Evolutionary conservation across 2,113 vertebrate species (phyloP).

Genomic region (Pterocles burchelli): DNA sequence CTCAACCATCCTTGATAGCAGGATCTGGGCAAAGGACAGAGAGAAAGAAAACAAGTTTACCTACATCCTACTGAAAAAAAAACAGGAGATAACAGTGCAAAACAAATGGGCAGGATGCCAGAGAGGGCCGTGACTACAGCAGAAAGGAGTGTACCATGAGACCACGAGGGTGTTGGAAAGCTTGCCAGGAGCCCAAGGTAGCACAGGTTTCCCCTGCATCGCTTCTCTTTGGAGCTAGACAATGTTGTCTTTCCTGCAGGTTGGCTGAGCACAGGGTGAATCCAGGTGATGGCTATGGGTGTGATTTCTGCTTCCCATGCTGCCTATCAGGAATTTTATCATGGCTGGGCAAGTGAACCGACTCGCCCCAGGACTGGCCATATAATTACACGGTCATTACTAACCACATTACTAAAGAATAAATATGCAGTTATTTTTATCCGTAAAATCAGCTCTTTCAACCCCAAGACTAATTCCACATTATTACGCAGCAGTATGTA

Average conservation of each 20-base stretch:
- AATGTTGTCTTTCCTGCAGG: not conserved
- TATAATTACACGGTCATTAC: conserved; percentile 40
- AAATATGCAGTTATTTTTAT: conserved; percentile 49
- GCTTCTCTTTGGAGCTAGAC: not conserved
- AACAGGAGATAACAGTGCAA: not conserved
- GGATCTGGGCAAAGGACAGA: not conserved
- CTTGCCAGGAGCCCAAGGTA: not conserved
- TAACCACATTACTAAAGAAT: not conserved
- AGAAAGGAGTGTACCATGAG: not conserved
- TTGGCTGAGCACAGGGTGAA: not conserved
- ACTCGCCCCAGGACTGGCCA: not conserved
- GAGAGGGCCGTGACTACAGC: not conserved
- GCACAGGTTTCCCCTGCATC: not conserved
- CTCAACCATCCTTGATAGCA: not conserved
- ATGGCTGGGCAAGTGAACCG: not conserved
- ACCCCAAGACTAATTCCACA: conserved; percentile 19
- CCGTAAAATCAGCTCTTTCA: conserved; percentile 33
- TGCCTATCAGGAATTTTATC: not conserved
- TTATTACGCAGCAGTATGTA: conserved; percentile 6
- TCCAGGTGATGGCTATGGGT: not conserved
- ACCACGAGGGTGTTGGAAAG: not conserved
- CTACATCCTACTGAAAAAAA: not conserved
- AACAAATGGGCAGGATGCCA: not conserved
- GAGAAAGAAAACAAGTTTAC: not conserved
- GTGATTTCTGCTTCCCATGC: not conserved